Base-by-base conservation (phyloP, 2,113 vertebrate genomes). In the Pterocles orientalis region DNA sequence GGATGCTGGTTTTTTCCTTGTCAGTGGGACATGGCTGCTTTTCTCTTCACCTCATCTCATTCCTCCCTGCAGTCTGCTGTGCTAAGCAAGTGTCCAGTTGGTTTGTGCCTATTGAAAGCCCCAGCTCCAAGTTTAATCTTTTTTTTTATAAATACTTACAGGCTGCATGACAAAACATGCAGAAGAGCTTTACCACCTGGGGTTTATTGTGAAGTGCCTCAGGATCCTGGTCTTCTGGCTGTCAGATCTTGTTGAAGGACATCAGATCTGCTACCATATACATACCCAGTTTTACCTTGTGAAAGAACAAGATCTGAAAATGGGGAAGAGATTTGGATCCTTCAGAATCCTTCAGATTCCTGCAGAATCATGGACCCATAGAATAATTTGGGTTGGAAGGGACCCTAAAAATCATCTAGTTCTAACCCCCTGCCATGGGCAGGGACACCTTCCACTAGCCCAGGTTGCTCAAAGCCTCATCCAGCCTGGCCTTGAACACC, bases 11-110 rank as follows among this genome's bases (percentile, higher is more conserved):
- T 71, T 91, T 91, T 89, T 71, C 43, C 26, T 7, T n/a, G 31
- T 61, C 51, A 53, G 7, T 4, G 7, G 21, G 18, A n/a, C 25
- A 33, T 0, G 0, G 1, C 10, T 53, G 18, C 7, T 71, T 84
- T 57, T 61, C 3, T 1, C 24, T n/a, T 62, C 33, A 31, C 8
- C 6, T 64, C 3, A 0, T 21, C 39, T 48, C 33, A 39, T 24
- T 13, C 3, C 5, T 73, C 33, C 19, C 10, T 26, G 14, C 8
- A 26, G 3, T 4, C 31, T 69, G 18, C 23, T 20, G 2, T 25
- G 26, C 8, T 39, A 47, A 19, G 34, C 3, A 48, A 18, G 12
- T 21, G 10, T 4, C 4, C 29, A 11, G 6, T 4, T 51, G 20
- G 1, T 36, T 70, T 57, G 5, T 34, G 19, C 2, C 14, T 58